Evolutionary conservation across 2,888 invertebrate genomes (phyloP).

Genomic region (Papilio elwesi): DNA sequence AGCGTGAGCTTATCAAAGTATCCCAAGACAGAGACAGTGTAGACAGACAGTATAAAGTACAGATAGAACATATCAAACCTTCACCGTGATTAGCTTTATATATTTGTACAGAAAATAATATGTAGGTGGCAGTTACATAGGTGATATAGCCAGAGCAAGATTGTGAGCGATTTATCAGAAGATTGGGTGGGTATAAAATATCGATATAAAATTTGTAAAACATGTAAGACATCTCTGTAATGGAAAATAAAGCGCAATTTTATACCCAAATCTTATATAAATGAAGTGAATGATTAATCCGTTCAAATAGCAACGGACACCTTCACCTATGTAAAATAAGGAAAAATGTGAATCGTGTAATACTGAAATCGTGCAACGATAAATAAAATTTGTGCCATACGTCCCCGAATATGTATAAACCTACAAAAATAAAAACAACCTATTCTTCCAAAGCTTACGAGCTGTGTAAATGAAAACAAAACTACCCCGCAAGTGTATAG

Average conservation of each 20-base stretch:
- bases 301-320: conserved; percentile 51
- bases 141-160: conserved; percentile 33
- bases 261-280: conserved; percentile 21
- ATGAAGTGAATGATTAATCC: conserved; percentile 17
- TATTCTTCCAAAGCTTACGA: conserved; percentile 47
- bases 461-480: conserved; percentile 55
- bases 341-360: conserved; percentile 60
- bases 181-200: conserved; percentile 31
- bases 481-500: conserved; percentile 51
- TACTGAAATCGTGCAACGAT: conserved; percentile 69
- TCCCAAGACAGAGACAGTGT: conserved; percentile 53
- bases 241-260: neutral
- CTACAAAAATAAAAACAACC: conserved; percentile 45
- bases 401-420: conserved; percentile 61
- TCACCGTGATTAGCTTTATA: conserved; percentile 73
- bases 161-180: conserved; percentile 10
- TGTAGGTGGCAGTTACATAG: conserved; percentile 41
- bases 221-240: neutral
- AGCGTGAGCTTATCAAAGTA: conserved; percentile 45
- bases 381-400: conserved; percentile 66
- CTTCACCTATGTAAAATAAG: conserved; percentile 63
- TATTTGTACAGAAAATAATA: conserved; percentile 50
- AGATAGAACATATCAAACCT: conserved; percentile 77
- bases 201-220: conserved; percentile 6
- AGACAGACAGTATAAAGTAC: conserved; percentile 51